Conservation (phyloP, 2,113 vertebrate genomes). For the Echinops telfairi region DNA sequence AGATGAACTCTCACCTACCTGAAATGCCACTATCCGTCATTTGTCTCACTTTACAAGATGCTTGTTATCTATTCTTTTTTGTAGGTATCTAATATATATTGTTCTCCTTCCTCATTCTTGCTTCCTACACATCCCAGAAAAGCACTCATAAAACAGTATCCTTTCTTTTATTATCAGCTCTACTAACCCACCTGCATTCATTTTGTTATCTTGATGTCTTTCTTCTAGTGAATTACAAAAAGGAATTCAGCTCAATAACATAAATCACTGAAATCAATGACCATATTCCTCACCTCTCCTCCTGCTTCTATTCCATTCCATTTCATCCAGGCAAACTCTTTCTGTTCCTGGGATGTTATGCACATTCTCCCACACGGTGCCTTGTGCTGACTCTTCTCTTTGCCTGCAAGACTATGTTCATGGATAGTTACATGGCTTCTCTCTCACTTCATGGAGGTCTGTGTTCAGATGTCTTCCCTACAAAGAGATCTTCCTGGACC, state of each 20-base stretch:
- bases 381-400: not conserved
- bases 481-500: not conserved
- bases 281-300: not conserved
- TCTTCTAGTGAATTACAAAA: not conserved
- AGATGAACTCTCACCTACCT: not conserved
- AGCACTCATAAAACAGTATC: not conserved
- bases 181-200: not conserved
- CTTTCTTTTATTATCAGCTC: not conserved
- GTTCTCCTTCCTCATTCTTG: not conserved
- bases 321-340: not conserved
- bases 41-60: not conserved
- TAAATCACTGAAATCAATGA: not conserved
- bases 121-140: not conserved
- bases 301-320: not conserved
- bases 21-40: not conserved
- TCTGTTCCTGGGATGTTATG: not conserved
- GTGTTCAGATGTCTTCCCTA: not conserved
- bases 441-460: not conserved
- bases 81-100: not conserved
- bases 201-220: not conserved
- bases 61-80: conserved; percentile 23
- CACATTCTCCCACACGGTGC: not conserved
- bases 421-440: not conserved
- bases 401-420: not conserved
- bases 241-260: not conserved